These are phyloP conservation scores for Thalpophila matura DNA, from an alignment of 2,888 invertebrate genomes.

Conservation along the genomic window DNA sequence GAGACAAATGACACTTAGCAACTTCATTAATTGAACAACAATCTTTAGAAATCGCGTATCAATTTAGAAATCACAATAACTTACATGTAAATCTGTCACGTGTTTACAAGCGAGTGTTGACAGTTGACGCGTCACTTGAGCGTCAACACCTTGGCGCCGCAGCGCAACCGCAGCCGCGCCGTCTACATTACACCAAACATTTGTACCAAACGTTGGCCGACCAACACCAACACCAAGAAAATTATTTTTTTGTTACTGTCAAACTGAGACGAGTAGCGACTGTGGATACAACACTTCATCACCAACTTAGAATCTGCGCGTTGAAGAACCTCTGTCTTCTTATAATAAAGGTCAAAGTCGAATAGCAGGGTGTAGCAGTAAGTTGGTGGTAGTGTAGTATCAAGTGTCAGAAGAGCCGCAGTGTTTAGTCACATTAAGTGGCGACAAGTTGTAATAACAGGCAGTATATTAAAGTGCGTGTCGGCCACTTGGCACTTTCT, in stretches of 20 bases:
- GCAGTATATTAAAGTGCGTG: conserved; percentile 77
- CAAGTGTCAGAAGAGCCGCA: conserved; percentile 79
- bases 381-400: conserved; percentile 64
- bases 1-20: neutral
- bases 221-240: conserved; percentile 43
- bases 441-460: conserved; percentile 86
- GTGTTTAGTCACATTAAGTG: conserved; percentile 78
- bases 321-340: conserved; percentile 12
- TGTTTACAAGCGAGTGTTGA: conserved; percentile 32
- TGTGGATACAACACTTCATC: conserved; percentile 69
- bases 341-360: conserved; percentile 49
- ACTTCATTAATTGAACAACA: neutral
- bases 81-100: conserved; percentile 14
- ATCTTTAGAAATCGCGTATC: conserved; percentile 11
- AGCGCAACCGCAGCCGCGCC: conserved; percentile 13
- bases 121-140: conserved; percentile 48
- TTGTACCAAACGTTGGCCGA: conserved; percentile 51
- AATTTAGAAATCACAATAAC: conserved; percentile 37
- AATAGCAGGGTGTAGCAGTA: neutral
- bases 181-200: conserved; percentile 55
- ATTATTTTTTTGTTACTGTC: conserved; percentile 68
- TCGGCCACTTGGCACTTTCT: conserved; percentile 60
- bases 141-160: conserved; percentile 42
- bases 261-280: conserved; percentile 79
- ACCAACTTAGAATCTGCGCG: conserved; percentile 25